Conservation (phyloP, 1,140 invertebrate genomes). For the Drosophila truncata region DNA sequence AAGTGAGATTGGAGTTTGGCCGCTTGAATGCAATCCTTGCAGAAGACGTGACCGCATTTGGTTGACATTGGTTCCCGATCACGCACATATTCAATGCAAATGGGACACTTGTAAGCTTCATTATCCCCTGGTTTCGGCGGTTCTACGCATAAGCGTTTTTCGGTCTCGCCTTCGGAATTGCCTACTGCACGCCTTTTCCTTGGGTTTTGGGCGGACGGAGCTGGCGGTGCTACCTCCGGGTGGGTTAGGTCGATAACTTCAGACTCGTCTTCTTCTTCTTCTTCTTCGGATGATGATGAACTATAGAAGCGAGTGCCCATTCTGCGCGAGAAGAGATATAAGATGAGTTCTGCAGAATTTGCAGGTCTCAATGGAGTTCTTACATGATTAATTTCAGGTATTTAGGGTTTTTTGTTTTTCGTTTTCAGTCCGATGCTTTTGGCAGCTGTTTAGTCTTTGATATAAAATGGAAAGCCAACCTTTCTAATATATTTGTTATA, state of each 20-base stretch:
- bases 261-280: background rate
- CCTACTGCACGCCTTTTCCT: background rate
- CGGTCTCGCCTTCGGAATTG: no score
- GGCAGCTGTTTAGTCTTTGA: background rate
- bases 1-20: background rate
- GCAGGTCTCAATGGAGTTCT: background rate
- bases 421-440: background rate
- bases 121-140: background rate
- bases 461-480: background rate
- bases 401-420: background rate
- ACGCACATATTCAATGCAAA: background rate
- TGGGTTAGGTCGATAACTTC: background rate
- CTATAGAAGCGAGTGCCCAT: background rate
- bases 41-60: background rate
- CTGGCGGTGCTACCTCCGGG: background rate
- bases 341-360: background rate
- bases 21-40: background rate
- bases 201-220: background rate
- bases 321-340: background rate
- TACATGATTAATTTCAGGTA: background rate
- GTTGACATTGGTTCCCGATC: background rate
- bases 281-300: background rate
- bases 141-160: background rate
- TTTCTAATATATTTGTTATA: background rate
- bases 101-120: background rate